Evolutionary conservation across 2,113 vertebrate species (phyloP).

Genomic region (Tichodroma muraria): DNA sequence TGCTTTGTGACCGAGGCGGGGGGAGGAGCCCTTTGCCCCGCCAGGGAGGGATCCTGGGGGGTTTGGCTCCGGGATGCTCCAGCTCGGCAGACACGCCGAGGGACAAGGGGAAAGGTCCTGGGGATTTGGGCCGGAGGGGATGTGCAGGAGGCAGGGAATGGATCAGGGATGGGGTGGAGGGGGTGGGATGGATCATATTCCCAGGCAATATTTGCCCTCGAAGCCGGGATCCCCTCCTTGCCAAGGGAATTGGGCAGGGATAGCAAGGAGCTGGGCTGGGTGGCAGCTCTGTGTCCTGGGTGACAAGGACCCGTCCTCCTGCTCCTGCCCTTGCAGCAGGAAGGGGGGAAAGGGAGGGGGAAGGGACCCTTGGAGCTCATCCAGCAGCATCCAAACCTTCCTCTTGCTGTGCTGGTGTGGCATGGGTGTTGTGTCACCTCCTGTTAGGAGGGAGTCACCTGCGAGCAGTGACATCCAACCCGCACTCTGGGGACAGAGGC

Average conservation of each 20-base stretch:
- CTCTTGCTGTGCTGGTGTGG: background rate
- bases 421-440: accelerated
- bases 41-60: accelerated
- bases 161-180: background rate
- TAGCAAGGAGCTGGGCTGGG: background rate
- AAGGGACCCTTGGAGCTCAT: background rate
- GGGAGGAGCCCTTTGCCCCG: accelerated
- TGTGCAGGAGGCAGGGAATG: background rate
- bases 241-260: background rate
- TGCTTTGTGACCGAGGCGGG: background rate
- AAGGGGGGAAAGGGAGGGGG: background rate
- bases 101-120: too few species aligned
- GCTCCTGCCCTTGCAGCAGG: background rate
- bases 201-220: background rate
- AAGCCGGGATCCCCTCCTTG: background rate
- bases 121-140: background rate
- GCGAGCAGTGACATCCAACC: background rate
- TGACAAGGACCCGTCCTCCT: background rate
- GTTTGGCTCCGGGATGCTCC: background rate
- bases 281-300: background rate
- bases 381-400: background rate
- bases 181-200: background rate
- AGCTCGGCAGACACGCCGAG: accelerated
- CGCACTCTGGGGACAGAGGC: accelerated
- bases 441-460: background rate